Percentiles rank a stretch among this genome's conserved stretches.
Evolutionary conservation across 2,888 invertebrate genomes (phyloP).

Genomic region (Drosophila vallismaia): DNA sequence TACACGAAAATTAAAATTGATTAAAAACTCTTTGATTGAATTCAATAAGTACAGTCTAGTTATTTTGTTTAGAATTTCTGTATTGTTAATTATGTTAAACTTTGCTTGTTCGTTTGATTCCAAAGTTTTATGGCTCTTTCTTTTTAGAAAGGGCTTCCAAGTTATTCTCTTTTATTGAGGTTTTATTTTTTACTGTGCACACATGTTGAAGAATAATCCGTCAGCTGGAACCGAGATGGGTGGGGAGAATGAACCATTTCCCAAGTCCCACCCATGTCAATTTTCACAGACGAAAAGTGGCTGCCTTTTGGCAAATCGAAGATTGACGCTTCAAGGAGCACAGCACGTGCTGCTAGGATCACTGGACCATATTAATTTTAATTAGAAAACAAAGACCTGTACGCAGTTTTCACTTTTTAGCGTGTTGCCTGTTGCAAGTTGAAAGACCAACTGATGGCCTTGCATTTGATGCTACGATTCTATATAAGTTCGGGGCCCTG

Average conservation of each 20-base stretch:
- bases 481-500: conserved; percentile 50
- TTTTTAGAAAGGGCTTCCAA: neutral
- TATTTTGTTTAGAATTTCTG: too few relatives aligned
- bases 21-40: neutral
- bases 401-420: conserved; percentile 56
- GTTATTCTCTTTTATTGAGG: neutral
- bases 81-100: neutral
- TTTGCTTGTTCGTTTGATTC: neutral
- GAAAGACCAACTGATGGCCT: conserved; percentile 49
- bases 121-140: neutral
- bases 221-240: conserved; percentile 50
- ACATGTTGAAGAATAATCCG: conserved; percentile 7
- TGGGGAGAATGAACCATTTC: conserved; percentile 31
- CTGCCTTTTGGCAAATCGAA: conserved; percentile 21
- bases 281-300: conserved; percentile 3
- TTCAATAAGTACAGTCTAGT: neutral
- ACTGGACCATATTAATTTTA: conserved; percentile 45
- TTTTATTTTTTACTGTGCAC: conserved; percentile 1
- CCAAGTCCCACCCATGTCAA: conserved; percentile 32
- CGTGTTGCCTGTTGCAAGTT: conserved; percentile 44
- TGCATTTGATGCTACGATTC: conserved; percentile 57
- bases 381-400: conserved; percentile 28
- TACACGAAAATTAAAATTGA: conserved; percentile 5
- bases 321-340: conserved; percentile 24
- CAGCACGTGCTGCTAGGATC: conserved; percentile 25